Evolutionary conservation across 1,140 invertebrate genomes (phyloP).

Genomic region (Scaptomyza pallida): DNA sequence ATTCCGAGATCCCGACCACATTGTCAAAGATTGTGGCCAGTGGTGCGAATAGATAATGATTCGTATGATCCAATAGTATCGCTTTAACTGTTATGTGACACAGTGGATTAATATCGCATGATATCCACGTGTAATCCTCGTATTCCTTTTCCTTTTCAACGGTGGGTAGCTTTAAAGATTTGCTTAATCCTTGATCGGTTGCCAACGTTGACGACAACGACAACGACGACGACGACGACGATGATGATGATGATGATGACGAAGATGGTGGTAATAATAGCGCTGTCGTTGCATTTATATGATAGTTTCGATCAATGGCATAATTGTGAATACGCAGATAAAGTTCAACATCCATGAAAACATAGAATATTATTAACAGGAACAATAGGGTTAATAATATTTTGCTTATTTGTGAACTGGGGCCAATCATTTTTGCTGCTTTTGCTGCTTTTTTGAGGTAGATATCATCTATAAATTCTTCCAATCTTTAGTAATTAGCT

Average conservation of each 20-base stretch:
- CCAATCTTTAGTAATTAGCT: slow-evolving; percentile 46
- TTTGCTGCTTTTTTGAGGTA: slow-evolving; percentile 72
- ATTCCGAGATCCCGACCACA: slow-evolving; percentile 87
- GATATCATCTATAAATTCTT: slow-evolving; percentile 61
- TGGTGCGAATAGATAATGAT: slow-evolving; percentile 91
- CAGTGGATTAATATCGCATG: slow-evolving; percentile 89
- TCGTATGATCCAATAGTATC: slow-evolving; percentile 89
- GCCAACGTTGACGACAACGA: slow-evolving; percentile 8
- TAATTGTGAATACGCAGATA: slow-evolving; percentile 87
- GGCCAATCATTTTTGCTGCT: slow-evolving; percentile 87
- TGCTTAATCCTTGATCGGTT: slow-evolving; percentile 31
- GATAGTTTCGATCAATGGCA: slow-evolving; percentile 84
- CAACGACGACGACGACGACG: not conserved
- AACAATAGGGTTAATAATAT: slow-evolving; percentile 85
- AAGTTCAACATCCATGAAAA: slow-evolving; percentile 86
- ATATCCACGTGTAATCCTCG: slow-evolving; percentile 86
- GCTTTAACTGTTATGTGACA: slow-evolving; percentile 91
- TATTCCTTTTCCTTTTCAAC: slow-evolving; percentile 80
- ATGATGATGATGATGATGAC: not conserved
- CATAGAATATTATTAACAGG: slow-evolving; percentile 85
- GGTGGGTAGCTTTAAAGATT: slow-evolving; percentile 55
- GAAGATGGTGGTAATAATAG: not conserved
- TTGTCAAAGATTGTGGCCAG: slow-evolving; percentile 88
- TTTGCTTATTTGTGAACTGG: slow-evolving; percentile 86
- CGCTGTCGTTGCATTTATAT: slow-evolving; percentile 60